Conservation (phyloP, 2,797 vertebrate genomes). For the Mus caroli region DNA sequence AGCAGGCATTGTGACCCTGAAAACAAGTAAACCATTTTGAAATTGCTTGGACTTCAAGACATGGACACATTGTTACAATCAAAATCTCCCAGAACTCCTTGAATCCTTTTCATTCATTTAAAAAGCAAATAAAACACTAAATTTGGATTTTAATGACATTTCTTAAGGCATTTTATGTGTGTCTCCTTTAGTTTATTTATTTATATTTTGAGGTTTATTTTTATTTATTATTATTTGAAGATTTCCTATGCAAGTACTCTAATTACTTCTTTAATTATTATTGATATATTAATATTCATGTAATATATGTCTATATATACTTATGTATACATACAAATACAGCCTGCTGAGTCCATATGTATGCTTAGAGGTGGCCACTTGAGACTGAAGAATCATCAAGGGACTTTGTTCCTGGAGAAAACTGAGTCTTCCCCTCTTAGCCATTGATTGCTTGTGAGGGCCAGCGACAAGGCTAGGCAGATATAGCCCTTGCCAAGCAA, state of each 20-base stretch:
- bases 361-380: neutral
- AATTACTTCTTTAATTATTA: neutral
- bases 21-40: conserved; percentile 41
- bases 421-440: neutral
- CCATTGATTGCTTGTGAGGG: neutral
- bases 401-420: neutral
- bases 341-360: neutral
- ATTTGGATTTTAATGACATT: neutral
- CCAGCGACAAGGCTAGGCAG: neutral
- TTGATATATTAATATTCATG: neutral
- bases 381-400: neutral
- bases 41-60: neutral
- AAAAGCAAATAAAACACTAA: conserved; percentile 13
- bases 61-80: neutral
- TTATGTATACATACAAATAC: neutral
- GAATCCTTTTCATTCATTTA: conserved; percentile 17
- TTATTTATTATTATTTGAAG: neutral
- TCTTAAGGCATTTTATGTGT: neutral
- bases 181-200: neutral
- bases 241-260: neutral
- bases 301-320: neutral
- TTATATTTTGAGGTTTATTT: neutral
- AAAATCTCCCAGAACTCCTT: conserved; percentile 49
- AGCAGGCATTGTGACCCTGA: conserved; percentile 24
- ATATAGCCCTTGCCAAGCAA: neutral